A percentile compares a stretch with the other conserved stretches of the same genome.
Evolutionary conservation across 2,113 vertebrate species (phyloP).

Genomic region (Nycticorax nycticorax): DNA sequence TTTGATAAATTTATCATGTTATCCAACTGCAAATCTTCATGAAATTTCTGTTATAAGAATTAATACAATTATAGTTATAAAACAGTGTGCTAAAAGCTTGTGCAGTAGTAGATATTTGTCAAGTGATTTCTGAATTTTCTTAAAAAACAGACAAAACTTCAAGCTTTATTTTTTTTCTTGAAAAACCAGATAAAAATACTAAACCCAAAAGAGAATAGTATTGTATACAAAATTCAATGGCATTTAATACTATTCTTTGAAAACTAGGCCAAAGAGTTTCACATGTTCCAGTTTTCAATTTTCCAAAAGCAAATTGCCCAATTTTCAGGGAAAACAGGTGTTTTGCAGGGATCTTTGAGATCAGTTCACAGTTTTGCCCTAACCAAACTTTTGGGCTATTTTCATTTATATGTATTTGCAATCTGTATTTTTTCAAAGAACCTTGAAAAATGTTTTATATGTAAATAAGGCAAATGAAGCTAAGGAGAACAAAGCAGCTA

Average conservation of each 20-base stretch:
- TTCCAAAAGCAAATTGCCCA: not conserved
- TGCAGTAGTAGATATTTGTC: fast-evolving
- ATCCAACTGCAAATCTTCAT: not conserved
- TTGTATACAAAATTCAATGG: too few species aligned
- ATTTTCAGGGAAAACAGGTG: not conserved
- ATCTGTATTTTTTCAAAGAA: not conserved
- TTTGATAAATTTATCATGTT: not conserved
- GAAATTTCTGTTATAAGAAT: not conserved
- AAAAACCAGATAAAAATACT: not conserved
- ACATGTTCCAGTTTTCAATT: not conserved
- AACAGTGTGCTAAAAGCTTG: not conserved
- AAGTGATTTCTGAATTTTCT: not conserved
- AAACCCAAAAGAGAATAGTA: not conserved
- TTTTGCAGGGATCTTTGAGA: not conserved
- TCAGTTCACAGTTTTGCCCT: not conserved
- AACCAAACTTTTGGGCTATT: not conserved
- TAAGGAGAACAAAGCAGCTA: not conserved
- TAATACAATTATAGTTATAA: not conserved
- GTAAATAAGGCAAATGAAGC: not conserved
- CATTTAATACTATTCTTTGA: not conserved
- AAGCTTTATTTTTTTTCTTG: not conserved
- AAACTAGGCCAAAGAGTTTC: not conserved
- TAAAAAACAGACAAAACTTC: not conserved
- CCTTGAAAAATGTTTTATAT: not conserved
- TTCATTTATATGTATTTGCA: not conserved